phyloP scores from a whole-genome alignment of 2,888 invertebrate genomes.

The Eupeodes latifasciatus region DNA sequence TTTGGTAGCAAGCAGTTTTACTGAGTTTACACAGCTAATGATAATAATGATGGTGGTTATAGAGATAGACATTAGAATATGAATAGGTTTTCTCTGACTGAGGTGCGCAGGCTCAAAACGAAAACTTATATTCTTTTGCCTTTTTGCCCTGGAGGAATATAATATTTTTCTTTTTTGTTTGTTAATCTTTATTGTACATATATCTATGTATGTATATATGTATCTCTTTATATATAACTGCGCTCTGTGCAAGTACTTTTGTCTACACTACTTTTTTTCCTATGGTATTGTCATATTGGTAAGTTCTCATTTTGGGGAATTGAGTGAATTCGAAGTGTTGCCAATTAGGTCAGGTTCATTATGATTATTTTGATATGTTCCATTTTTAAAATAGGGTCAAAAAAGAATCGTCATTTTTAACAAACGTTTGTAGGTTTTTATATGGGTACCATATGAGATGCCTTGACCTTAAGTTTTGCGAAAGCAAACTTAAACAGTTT shows the following conservation, averaged over 20 bases:
- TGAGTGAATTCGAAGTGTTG: conserved; percentile 52
- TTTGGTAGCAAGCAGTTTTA: not conserved
- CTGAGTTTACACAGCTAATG: not conserved
- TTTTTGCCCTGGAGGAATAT: conserved; percentile 18
- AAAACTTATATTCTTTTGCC: conserved; percentile 11
- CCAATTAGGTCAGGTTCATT: conserved; percentile 60
- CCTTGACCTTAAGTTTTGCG: not conserved
- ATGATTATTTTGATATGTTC: not conserved
- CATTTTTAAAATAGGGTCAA: no score
- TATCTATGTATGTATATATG: not conserved
- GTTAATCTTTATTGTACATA: conserved; percentile 11
- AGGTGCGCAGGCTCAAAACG: conserved; percentile 30
- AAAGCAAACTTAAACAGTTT: no score
- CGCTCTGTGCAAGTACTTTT: conserved; percentile 36
- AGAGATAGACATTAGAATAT: conserved; percentile 16
- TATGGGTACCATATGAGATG: not conserved
- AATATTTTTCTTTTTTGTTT: not conserved
- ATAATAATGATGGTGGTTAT: conserved; percentile 1
- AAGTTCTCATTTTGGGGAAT: conserved; percentile 2
- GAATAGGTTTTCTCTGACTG: not conserved
- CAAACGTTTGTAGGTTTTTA: no score
- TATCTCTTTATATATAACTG: conserved; percentile 2
- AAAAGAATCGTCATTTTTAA: not conserved
- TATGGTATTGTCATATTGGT: conserved; percentile 13
- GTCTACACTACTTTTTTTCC: conserved; percentile 40